Percentiles rank a stretch among this genome's conserved stretches.
These are phyloP conservation scores for Zootermopsis nevadensis DNA, from an alignment of 2,888 invertebrate genomes.

Conservation along the genomic window DNA sequence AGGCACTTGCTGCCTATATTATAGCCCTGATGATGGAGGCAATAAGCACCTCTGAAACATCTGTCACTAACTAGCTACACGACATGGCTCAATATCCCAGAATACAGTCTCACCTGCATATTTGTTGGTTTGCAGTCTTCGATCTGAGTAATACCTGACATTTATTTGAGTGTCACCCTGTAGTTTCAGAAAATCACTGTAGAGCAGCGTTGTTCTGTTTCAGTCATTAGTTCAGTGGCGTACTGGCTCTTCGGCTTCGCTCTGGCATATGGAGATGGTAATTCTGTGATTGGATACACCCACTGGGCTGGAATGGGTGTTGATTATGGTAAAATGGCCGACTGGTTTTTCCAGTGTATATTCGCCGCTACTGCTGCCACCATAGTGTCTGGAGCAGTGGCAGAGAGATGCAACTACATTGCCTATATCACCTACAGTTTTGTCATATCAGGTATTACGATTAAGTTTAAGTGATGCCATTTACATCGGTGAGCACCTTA, in stretches of 20 bases:
- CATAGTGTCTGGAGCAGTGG: conserved; percentile 67
- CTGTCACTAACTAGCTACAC: too few species aligned
- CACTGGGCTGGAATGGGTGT: conserved; percentile 56
- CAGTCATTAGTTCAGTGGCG: conserved; percentile 59
- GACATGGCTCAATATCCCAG: too few species aligned
- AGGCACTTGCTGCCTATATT: too few species aligned
- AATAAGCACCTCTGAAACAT: too few species aligned
- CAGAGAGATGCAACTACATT: conserved; percentile 67
- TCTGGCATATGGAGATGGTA: conserved; percentile 62
- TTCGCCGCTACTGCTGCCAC: conserved; percentile 69
- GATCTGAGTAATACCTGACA: too few species aligned
- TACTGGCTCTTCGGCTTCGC: conserved; percentile 65
- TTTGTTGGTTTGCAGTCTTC: too few species aligned
- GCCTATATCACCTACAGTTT: conserved; percentile 67
- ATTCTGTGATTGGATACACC: conserved; percentile 49
- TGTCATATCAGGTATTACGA: conserved; percentile 61
- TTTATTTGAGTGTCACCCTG: too few species aligned
- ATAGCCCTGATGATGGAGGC: too few species aligned
- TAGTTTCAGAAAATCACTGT: too few species aligned
- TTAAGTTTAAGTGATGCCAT: too few species aligned
- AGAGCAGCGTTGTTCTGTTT: not conserved
- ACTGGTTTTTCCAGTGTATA: conserved; percentile 68
- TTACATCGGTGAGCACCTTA: too few species aligned
- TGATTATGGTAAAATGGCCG: conserved; percentile 55
- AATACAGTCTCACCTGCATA: too few species aligned